phyloP scores from a whole-genome alignment of 2,797 vertebrate genomes.

The Melopsittacus undulatus region DNA sequence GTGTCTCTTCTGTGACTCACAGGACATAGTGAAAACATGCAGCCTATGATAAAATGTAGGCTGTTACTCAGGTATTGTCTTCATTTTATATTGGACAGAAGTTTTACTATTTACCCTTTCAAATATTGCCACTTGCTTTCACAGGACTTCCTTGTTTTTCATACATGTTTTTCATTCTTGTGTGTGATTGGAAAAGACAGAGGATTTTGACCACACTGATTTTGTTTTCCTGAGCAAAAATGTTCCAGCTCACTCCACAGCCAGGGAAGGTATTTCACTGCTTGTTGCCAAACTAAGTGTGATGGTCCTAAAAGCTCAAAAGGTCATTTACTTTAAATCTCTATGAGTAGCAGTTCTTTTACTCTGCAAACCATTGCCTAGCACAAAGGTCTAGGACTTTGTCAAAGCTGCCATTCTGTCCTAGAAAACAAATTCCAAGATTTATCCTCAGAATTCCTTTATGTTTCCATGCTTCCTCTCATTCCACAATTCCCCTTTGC shows the following conservation, averaged over 20 bases:
- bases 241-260: background rate
- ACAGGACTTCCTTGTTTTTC: background rate
- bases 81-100: background rate
- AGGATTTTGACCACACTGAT: background rate
- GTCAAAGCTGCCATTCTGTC: background rate
- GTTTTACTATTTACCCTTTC: background rate
- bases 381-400: background rate
- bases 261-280: background rate
- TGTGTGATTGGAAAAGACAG: constrained; percentile 15
- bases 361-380: background rate
- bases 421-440: background rate
- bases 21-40: background rate
- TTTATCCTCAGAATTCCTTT: background rate
- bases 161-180: constrained; percentile 4
- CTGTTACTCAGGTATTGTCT: background rate
- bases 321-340: background rate
- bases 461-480: background rate
- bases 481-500: background rate
- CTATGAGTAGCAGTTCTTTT: background rate
- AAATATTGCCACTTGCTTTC: constrained; percentile 28
- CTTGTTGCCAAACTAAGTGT: background rate
- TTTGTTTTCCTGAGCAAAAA: constrained; percentile 42
- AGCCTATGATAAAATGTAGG: background rate
- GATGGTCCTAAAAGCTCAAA: background rate
- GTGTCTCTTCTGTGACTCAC: background rate